Evolutionary conservation across 2,113 vertebrate species (phyloP), one percentile per base, ranked within the genome.

Genomic region (Semnopithecus entellus): DNA sequence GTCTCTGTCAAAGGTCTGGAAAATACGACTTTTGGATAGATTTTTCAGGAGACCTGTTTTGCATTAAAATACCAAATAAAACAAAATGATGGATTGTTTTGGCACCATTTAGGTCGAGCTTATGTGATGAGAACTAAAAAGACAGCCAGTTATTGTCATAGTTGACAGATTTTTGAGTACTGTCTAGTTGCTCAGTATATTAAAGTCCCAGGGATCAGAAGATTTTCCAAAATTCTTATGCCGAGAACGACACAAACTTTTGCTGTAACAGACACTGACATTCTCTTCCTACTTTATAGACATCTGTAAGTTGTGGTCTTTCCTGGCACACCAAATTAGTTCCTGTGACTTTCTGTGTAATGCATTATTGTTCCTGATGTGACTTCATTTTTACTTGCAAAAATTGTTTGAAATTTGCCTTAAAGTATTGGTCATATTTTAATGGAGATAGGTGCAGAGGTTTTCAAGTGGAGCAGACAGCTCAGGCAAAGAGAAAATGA

Each of bases 1-100:
- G 84, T 72, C 83, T 95, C 85, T 83, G 91, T 94, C 84, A 90
- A 95, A 93, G 32, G 43, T 88, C 82, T 97, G 93, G 93, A 97
- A 98, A 97, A 66, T 76, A 64, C 66, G 81, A 91, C 43, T 84
- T 82, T 94, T 94, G 96, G 96, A 94, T 83, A 83, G 93, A 72
- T 79, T 96, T 96, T 89, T 95, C 32, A 38, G 72, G 87, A 95
- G 94, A 95, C 87, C 94, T 97, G 97, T 97, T 98, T 97, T 96
- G 87, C 95, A 97, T 98, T 98, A 97, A 97, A 97, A 97, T 97
- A 97, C 96, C 96, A 97, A 97, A 96, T 95, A 94, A 97, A 98
- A 93, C 73, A 96, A 97, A 95, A 95, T 93, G 94, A 96, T 96
- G 70, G 96, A 95, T 96, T 95, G 88, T 96, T 95, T 87, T 97